phyloP scores from a whole-genome alignment of 2,888 invertebrate genomes.

The Pyrgus malvae region DNA sequence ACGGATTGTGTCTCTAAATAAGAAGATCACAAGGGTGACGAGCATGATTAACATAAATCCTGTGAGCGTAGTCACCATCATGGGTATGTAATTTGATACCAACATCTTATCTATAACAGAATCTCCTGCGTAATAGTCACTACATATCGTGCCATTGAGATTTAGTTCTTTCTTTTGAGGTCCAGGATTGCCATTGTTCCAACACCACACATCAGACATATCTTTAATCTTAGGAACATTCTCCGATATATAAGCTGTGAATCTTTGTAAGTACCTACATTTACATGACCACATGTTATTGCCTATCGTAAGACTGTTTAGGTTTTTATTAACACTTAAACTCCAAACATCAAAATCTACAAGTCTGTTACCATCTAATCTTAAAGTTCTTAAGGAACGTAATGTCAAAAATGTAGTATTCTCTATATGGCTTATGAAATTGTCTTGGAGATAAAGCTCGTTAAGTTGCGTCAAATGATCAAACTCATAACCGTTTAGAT shows the following conservation, averaged over 20 bases:
- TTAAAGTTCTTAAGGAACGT: conserved; percentile 87
- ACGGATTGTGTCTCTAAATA: conserved; percentile 92
- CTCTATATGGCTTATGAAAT: conserved; percentile 88
- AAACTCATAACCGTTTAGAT: conserved; percentile 92
- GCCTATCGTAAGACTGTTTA: conserved; percentile 88
- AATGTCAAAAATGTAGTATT: conserved; percentile 90
- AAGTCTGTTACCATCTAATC: conserved; percentile 92
- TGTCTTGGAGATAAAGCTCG: conserved; percentile 93
- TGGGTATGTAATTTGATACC: conserved; percentile 91
- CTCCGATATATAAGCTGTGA: conserved; percentile 90
- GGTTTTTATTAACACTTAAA: conserved; percentile 83
- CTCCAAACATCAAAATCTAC: conserved; percentile 90
- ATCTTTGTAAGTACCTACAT: conserved; percentile 92
- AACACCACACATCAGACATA: conserved; percentile 88
- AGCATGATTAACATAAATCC: conserved; percentile 89
- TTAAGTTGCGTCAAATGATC: conserved; percentile 89
- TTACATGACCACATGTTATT: conserved; percentile 95
- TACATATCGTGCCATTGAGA: conserved; percentile 92
- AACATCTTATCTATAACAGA: conserved; percentile 91
- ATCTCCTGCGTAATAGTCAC: conserved; percentile 91
- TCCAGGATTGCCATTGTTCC: conserved; percentile 85
- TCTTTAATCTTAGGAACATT: conserved; percentile 89
- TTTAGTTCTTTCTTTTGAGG: conserved; percentile 89
- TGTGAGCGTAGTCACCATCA: conserved; percentile 89
- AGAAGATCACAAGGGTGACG: conserved; percentile 88